These are phyloP conservation scores for Polylopha cassiicola DNA, from an alignment of 2,888 invertebrate species.

Conservation along the genomic window DNA sequence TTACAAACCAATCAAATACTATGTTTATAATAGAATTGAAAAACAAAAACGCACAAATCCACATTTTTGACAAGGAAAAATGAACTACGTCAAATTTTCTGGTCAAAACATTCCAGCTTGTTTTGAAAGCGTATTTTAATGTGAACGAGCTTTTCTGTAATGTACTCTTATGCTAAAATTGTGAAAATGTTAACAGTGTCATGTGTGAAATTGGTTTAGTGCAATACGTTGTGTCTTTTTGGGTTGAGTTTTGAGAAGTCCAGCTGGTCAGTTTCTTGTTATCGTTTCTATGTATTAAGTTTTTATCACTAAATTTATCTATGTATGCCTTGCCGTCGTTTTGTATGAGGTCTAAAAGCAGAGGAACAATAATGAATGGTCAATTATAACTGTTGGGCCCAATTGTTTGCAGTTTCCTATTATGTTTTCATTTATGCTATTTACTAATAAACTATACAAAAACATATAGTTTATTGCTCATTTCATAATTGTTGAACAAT, in stretches of 20 bases:
- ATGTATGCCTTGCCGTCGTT: slow-evolving; percentile 21
- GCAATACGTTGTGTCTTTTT: slow-evolving; percentile 32
- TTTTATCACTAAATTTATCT: slow-evolving; percentile 27
- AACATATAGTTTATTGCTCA: no score
- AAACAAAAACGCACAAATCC: slow-evolving; percentile 33
- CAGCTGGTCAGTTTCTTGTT: slow-evolving; percentile 50
- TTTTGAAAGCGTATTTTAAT: slow-evolving; percentile 40
- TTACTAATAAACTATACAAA: no score
- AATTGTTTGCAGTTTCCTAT: no score
- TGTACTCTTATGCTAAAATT: slow-evolving; percentile 10
- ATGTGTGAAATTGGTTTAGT: slow-evolving; percentile 33
- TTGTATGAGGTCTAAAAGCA: slow-evolving; percentile 17
- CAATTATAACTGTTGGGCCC: no score
- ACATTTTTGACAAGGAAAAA: slow-evolving; percentile 32
- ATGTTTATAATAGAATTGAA: background rate
- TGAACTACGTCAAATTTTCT: slow-evolving; percentile 36
- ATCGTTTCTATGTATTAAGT: slow-evolving; percentile 29
- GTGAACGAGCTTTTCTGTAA: slow-evolving; percentile 27
- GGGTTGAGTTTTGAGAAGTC: slow-evolving; percentile 40
- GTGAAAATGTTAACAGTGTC: slow-evolving; percentile 28
- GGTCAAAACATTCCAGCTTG: slow-evolving; percentile 58
- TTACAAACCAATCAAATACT: background rate
- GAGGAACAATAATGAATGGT: no score
- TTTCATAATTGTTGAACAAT: no score
- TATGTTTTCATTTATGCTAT: no score